Evolutionary conservation across 2,113 vertebrate species (phyloP).

Genomic region (Meriones unguiculatus): DNA sequence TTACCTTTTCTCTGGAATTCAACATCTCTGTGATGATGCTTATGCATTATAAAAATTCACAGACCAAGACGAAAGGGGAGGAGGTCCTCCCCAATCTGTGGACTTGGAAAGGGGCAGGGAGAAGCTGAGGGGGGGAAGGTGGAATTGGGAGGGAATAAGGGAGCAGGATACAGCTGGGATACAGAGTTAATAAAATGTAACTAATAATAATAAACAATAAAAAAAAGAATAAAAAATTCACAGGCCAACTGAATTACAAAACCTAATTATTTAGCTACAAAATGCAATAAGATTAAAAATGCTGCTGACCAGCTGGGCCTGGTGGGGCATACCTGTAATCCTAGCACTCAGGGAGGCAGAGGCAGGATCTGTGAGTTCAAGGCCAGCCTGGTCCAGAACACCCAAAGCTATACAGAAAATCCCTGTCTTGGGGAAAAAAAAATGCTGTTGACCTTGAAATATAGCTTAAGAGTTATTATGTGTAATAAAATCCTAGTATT

Average conservation of each 20-base stretch:
- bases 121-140: too few relatives aligned
- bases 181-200: too few relatives aligned
- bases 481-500: constrained; percentile 32
- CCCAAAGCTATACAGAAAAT: too few relatives aligned
- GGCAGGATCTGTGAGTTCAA: too few relatives aligned
- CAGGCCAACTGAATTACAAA: constrained; percentile 46
- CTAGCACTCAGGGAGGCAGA: too few relatives aligned
- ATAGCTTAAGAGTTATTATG: constrained; percentile 23
- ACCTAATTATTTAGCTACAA: constrained; percentile 37
- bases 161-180: too few relatives aligned
- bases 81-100: too few relatives aligned
- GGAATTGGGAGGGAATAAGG: too few relatives aligned
- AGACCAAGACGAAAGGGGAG: too few relatives aligned
- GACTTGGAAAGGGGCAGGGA: too few relatives aligned
- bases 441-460: constrained; percentile 45
- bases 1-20: neutral
- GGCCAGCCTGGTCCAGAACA: too few relatives aligned
- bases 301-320: neutral
- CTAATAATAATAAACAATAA: neutral
- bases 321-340: too few relatives aligned
- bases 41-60: constrained; percentile 4
- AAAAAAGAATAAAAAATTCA: neutral
- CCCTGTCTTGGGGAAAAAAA: neutral
- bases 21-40: neutral
- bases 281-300: constrained; percentile 52